Conservation (phyloP, 2,113 vertebrate species). For the Dendrocopos noguchii region DNA sequence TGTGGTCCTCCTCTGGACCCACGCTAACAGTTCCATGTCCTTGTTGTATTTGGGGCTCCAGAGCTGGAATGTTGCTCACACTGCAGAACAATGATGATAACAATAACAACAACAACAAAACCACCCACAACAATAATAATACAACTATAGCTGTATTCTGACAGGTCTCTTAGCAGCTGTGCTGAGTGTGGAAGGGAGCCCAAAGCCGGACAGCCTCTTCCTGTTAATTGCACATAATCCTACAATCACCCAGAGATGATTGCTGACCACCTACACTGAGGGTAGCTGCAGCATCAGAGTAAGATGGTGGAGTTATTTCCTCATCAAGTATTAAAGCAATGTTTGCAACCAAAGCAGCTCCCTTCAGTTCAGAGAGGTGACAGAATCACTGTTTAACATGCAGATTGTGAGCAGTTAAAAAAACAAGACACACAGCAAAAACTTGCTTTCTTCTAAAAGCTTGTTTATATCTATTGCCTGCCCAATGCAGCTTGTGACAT, state of each 20-base stretch:
- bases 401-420: neutral
- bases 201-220: neutral
- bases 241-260: neutral
- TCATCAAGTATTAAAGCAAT: neutral
- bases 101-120: too few species aligned
- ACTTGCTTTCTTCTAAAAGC: neutral
- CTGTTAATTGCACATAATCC: constrained; percentile 1
- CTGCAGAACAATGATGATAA: neutral
- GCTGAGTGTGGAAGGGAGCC: neutral
- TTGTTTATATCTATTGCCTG: neutral
- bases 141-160: neutral
- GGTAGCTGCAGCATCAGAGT: neutral
- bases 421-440: too few species aligned
- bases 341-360: neutral
- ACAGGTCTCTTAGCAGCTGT: neutral
- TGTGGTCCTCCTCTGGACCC: too few species aligned
- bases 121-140: neutral
- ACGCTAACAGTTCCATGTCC: too few species aligned
- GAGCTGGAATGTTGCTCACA: neutral
- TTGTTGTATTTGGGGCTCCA: too few species aligned
- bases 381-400: neutral
- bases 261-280: neutral
- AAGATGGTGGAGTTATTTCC: neutral
- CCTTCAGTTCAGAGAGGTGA: neutral
- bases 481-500: neutral